Percentiles rank a stretch among this genome's conserved stretches.
Conservation (phyloP, 2,888 invertebrate species). For the Eristalinus aeneus region DNA sequence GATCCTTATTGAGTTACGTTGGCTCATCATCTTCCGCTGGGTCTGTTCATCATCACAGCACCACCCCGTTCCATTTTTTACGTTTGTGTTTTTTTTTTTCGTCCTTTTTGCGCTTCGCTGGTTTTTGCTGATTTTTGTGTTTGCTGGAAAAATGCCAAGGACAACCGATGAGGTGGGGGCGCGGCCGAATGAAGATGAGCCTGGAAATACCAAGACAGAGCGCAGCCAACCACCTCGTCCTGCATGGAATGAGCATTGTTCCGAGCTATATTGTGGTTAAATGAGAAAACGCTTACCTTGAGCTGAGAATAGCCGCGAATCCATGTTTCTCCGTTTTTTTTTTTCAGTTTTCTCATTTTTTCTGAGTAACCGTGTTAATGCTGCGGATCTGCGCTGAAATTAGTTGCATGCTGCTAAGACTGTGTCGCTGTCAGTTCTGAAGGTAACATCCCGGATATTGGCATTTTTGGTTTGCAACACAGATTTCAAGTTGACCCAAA, state of each 20-base stretch:
- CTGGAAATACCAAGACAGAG: background rate
- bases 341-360: background rate
- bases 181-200: background rate
- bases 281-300: slow-evolving; percentile 66
- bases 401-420: slow-evolving; percentile 38
- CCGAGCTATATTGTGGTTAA: slow-evolving; percentile 62
- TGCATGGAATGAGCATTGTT: slow-evolving; percentile 55
- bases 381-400: slow-evolving; percentile 31
- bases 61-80: background rate
- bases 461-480: background rate
- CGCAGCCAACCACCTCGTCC: slow-evolving; percentile 14
- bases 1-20: slow-evolving; percentile 26
- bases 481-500: background rate
- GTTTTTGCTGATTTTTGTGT: slow-evolving; percentile 21
- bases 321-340: background rate
- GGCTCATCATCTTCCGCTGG: slow-evolving; percentile 12
- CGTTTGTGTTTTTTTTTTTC: background rate
- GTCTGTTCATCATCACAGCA: slow-evolving; percentile 5
- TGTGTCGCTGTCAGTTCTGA: slow-evolving; percentile 2
- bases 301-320: slow-evolving; percentile 62
- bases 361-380: slow-evolving; percentile 31
- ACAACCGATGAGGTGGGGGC: slow-evolving; percentile 17
- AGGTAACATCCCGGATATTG: slow-evolving; percentile 28
- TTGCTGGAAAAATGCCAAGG: slow-evolving; percentile 67
- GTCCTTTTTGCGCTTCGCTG: slow-evolving; percentile 17